Conservation (phyloP, 1,140 invertebrate species). For the Rhysida immarginata region DNA sequence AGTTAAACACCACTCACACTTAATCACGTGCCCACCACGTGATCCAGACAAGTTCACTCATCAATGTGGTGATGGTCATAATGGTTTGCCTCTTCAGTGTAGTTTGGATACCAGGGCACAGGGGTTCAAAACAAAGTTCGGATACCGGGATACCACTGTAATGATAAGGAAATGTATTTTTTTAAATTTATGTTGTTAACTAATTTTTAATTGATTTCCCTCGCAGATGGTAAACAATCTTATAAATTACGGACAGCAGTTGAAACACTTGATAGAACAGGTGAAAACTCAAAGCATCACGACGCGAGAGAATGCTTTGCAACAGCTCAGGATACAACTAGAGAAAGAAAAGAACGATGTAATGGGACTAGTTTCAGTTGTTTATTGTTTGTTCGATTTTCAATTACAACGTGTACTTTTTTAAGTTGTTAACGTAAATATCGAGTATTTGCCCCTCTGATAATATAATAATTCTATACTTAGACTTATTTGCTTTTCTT, state of each 20-base stretch:
- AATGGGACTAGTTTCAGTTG: conserved; percentile 23
- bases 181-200: background rate
- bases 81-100: no score
- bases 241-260: conserved; percentile 27
- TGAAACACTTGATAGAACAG: conserved; percentile 30
- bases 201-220: background rate
- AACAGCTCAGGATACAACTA: conserved; percentile 26
- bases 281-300: conserved; percentile 26
- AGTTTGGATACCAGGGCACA: no score
- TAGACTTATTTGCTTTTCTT: background rate
- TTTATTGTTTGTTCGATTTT: no score
- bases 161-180: no score
- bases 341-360: conserved; percentile 46
- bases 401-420: no score
- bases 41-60: no score
- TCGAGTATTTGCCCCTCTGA: background rate
- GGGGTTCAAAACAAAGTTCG: no score
- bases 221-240: conserved; percentile 29
- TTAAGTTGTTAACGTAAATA: no score
- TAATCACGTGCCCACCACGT: no score
- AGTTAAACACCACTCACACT: no score
- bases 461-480: background rate
- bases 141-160: no score
- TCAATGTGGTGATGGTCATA: no score
- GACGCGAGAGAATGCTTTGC: conserved; percentile 25